Evolutionary conservation across 2,113 vertebrate species (phyloP), one percentile per base, ranked within the genome.

Genomic region (Mastomys natalensis): DNA sequence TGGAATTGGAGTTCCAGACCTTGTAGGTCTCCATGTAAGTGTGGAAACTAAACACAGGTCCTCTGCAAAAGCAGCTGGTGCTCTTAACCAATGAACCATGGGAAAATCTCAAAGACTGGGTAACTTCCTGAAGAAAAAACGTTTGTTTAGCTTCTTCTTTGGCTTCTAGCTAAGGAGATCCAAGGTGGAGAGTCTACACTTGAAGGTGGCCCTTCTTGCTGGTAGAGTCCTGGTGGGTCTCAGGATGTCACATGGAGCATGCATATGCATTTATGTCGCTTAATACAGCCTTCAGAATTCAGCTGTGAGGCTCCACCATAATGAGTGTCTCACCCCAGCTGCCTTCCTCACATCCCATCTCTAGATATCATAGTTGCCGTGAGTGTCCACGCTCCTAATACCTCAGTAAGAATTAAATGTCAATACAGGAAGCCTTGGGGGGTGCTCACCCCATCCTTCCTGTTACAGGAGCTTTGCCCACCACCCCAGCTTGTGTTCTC

Each of bases 401-500:
- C 48, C 8, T 78, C 45, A 68, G 2, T 8, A 51, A 77, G 21
- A 62, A 37, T 43, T 58, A 26, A 78, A 58, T 37, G 31, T 45
- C 74, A 78, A 45, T 64, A 45, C n/a, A 2, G 17, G 37, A 10
- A 58, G 51, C 24, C 51, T n/a, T 12, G 19, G 37, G 62, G 22
- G 31, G 15, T 17, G 31, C 45, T 7, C 17, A 15, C 48, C 4
- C 5, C 4, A 16, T 37, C 37, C 17, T 13, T 19, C 0, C 12
- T 11, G 0, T 43, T 3, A 40, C 40, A 29, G 53, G 26, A 78
- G 72, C 77, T 70, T 82, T 55, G 21, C n/a, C 13, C 0, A 53
- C 4, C n/a, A 4, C 45, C 74, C 7, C 16, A 34, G 43, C 0
- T 5, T 6, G 2, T 15, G 1, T 7, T n/a, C 70, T 29, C 26